Evolutionary conservation across 2,888 invertebrate species (phyloP).

Genomic region (Epinotia bilunana): DNA sequence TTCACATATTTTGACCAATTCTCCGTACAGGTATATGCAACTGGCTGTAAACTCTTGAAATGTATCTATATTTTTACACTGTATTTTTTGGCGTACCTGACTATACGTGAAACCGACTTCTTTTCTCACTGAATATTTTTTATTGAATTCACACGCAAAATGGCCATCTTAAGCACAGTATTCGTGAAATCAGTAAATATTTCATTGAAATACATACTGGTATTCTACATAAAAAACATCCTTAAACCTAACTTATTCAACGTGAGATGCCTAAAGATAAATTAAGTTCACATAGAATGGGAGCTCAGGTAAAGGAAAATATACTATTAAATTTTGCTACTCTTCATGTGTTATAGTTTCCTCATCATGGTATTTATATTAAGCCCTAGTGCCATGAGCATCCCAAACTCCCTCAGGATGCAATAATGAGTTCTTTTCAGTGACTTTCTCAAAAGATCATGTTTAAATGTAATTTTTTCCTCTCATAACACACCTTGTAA

Average conservation of each 20-base stretch:
- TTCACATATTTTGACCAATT: no score
- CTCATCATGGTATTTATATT: background rate
- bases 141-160: background rate
- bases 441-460: background rate
- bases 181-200: background rate
- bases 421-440: background rate
- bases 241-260: constrained; percentile 2
- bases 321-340: background rate
- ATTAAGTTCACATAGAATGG: background rate
- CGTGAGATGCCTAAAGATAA: background rate
- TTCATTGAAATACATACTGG: background rate
- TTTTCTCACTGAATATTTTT: background rate
- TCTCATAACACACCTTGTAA: no score
- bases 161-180: background rate
- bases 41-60: no score
- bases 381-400: no score
- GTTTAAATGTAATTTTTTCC: no score
- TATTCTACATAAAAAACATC: background rate
- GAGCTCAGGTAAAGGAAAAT: background rate
- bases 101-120: background rate
- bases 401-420: background rate
- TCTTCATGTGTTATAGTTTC: no score
- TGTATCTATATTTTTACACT: no score
- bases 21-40: no score
- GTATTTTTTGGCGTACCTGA: no score